Percentiles rank a stretch among this genome's conserved stretches.
phyloP scores from a whole-genome alignment of 2,888 invertebrate species.

The Choristoneura rosaceana region DNA sequence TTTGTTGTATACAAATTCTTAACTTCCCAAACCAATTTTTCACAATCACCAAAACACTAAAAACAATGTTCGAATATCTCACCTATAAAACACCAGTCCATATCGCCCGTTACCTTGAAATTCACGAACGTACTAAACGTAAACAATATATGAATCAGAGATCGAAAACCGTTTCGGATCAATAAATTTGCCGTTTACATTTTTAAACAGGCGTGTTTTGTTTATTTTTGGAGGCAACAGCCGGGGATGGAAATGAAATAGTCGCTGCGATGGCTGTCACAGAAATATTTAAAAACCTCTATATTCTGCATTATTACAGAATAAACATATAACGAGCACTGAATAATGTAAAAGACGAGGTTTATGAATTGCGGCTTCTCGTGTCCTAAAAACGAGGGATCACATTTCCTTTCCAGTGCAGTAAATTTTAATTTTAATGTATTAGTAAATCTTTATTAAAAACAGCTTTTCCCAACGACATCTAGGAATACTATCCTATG shows the following conservation, averaged over 20 bases:
- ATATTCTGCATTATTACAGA: no score
- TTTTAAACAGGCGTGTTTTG: constrained; percentile 24
- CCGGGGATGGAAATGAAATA: background rate
- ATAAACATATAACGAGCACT: no score
- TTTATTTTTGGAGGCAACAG: constrained; percentile 14
- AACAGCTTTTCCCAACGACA: no score
- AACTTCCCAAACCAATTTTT: no score
- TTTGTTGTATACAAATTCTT: no score
- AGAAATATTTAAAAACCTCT: background rate
- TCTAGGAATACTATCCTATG: no score
- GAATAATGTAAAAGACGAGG: no score
- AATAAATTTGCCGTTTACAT: constrained; percentile 31
- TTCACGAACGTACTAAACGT: constrained; percentile 15
- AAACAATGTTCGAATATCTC: constrained; percentile 43
- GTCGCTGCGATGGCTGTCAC: background rate
- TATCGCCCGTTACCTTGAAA: constrained; percentile 43
- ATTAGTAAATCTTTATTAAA: no score
- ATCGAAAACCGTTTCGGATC: constrained; percentile 37
- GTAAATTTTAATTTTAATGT: no score
- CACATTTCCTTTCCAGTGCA: no score
- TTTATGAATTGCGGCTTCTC: no score
- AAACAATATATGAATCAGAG: constrained; percentile 41
- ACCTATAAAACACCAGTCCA: constrained; percentile 53
- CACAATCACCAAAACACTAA: background rate
- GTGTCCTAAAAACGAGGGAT: no score